Evolutionary conservation across 2,888 invertebrate genomes (phyloP).

Genomic region (Euphydryas editha): DNA sequence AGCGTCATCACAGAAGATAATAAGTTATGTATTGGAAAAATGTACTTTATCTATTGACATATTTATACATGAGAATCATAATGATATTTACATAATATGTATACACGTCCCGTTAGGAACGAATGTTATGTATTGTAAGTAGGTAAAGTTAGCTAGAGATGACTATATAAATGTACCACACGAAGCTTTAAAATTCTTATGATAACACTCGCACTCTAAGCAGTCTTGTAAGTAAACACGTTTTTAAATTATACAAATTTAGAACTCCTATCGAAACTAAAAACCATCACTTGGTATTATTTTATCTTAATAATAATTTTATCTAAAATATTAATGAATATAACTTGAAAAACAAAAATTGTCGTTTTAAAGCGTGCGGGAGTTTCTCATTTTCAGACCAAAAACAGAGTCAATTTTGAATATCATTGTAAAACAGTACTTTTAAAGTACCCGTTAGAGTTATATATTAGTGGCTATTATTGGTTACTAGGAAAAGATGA

Average conservation of each 20-base stretch:
- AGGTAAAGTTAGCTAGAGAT: constrained; percentile 79
- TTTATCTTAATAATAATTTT: constrained; percentile 1
- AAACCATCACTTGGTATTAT: constrained; percentile 20
- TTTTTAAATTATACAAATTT: constrained; percentile 55
- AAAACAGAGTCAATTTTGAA: constrained; percentile 79
- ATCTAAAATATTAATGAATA: constrained; percentile 16
- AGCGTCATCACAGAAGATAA: constrained; percentile 80
- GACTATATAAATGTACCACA: constrained; percentile 80
- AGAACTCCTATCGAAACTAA: constrained; percentile 46
- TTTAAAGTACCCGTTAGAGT: constrained; percentile 66
- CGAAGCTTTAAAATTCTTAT: constrained; percentile 84
- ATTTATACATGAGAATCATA: constrained; percentile 81
- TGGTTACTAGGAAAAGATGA: constrained; percentile 57
- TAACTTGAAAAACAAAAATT: background rate
- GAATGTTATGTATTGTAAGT: constrained; percentile 80
- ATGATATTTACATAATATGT: constrained; percentile 81
- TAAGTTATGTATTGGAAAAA: constrained; percentile 78
- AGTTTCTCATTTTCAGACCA: constrained; percentile 70
- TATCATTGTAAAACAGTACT: constrained; percentile 66
- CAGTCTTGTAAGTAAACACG: constrained; percentile 73
- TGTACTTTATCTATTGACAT: constrained; percentile 80
- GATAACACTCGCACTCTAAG: constrained; percentile 82
- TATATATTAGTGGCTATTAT: constrained; percentile 64
- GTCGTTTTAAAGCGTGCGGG: constrained; percentile 48
- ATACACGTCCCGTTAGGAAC: constrained; percentile 84